These are phyloP conservation scores for Porites evermanni DNA, from an alignment of 92 coral and sea anemone species.

Conservation along the genomic window DNA sequence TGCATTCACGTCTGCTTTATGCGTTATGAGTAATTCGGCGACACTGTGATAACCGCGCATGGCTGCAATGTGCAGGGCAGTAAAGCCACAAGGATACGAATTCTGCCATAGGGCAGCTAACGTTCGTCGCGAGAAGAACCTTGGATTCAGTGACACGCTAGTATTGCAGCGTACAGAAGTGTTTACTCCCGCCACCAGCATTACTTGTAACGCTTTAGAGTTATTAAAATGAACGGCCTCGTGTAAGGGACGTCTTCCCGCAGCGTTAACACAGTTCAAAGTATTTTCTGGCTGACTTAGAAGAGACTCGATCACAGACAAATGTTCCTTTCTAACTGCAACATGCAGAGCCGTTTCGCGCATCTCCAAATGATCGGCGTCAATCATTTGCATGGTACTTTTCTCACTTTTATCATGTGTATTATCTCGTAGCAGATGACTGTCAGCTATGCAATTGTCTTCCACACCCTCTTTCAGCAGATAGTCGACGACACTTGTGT, in stretches of 20 bases:
- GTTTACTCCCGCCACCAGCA: not conserved
- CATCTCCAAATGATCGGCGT: slow-evolving; percentile 8
- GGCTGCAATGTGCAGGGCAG: slow-evolving; percentile 57
- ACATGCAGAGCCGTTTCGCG: slow-evolving; percentile 75
- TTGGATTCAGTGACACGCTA: not conserved
- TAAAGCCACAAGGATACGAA: slow-evolving; percentile 51
- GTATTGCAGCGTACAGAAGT: not conserved
- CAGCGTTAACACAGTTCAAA: slow-evolving; percentile 46
- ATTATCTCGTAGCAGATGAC: not conserved
- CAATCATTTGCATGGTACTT: not conserved
- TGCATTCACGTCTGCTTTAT: slow-evolving; percentile 7
- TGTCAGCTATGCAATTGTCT: not conserved
- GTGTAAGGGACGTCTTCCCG: slow-evolving; percentile 65
- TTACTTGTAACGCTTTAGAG: not conserved
- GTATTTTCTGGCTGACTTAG: slow-evolving; percentile 23
- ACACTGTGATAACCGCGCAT: slow-evolving; percentile 41
- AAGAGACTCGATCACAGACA: slow-evolving; percentile 46
- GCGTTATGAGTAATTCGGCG: slow-evolving; percentile 29
- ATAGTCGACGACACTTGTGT: not conserved
- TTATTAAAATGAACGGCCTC: slow-evolving; percentile 43
- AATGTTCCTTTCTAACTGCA: slow-evolving; percentile 53
- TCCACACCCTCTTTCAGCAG: not conserved
- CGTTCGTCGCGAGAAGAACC: not conserved
- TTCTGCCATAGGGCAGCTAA: not conserved
- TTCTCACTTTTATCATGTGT: not conserved